These are phyloP conservation scores for Channa striata DNA, from an alignment of 2,797 vertebrate genomes.

Conservation along the genomic window DNA sequence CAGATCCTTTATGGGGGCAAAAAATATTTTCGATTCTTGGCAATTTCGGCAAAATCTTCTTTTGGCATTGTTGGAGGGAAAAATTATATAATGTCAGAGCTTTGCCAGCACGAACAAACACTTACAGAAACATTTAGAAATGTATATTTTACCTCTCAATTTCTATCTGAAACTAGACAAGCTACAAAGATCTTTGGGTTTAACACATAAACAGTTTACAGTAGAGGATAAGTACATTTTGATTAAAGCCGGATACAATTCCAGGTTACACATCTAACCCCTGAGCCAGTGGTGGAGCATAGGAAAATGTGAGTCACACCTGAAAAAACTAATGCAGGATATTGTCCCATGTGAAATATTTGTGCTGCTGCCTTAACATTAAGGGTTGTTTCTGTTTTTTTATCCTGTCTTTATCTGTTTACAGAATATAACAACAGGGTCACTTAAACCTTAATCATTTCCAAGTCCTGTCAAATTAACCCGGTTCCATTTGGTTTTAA, in stretches of 20 bases:
- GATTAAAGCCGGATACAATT: not conserved
- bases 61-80: constrained; percentile 32
- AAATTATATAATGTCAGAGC: not conserved
- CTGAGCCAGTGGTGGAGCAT: not conserved
- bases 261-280: not conserved
- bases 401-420: no score
- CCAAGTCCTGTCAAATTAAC: no score
- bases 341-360: not conserved
- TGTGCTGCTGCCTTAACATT: no score
- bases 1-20: constrained; percentile 79
- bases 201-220: not conserved
- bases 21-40: constrained; percentile 50
- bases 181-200: not conserved
- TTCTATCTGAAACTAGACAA: not conserved
- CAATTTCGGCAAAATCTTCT: constrained; percentile 50
- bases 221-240: not conserved
- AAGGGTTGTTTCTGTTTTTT: no score
- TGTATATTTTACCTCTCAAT: not conserved
- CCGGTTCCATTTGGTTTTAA: no score
- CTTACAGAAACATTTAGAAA: not conserved
- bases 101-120: not conserved
- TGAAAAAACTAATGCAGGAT: not conserved
- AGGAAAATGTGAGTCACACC: not conserved
- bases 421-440: no score
- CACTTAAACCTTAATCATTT: no score